Evolutionary conservation across 2,113 vertebrate species (phyloP).

Genomic region (Chauna torquata): DNA sequence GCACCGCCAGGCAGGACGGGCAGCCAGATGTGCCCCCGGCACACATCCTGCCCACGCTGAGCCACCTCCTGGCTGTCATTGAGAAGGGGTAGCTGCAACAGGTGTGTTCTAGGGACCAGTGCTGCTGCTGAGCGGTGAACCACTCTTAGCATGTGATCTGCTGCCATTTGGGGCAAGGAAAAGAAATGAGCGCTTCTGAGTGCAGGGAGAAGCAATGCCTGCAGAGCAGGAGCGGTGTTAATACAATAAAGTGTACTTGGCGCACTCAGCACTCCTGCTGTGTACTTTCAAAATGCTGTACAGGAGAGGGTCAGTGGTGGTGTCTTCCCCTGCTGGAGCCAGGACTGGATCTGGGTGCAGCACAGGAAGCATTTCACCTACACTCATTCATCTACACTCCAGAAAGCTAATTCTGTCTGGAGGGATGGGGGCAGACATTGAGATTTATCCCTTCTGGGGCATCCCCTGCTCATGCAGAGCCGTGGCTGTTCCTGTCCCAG

Average conservation of each 20-base stretch:
- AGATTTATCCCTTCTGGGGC: background rate
- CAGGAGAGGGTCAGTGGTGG: too few species aligned
- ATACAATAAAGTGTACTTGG: background rate
- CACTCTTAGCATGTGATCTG: fast-evolving
- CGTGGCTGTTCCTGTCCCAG: fast-evolving
- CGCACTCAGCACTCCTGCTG: background rate
- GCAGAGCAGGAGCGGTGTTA: fast-evolving
- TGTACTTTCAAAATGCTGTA: background rate
- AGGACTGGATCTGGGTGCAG: background rate
- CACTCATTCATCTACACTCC: background rate
- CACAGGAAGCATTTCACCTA: background rate
- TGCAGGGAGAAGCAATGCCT: background rate
- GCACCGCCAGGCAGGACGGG: background rate
- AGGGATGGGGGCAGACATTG: background rate
- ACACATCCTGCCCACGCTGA: constrained; percentile 68
- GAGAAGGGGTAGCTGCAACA: background rate
- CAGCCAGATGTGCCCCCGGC: constrained; percentile 40
- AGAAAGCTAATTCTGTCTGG: background rate
- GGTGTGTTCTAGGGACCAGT: fast-evolving
- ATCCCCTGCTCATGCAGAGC: fast-evolving
- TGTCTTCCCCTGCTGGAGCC: fast-evolving
- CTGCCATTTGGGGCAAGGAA: background rate
- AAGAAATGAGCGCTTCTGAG: fast-evolving
- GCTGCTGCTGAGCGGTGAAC: fast-evolving
- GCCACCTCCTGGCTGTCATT: constrained; percentile 67